Base-by-base conservation (phyloP, 1,140 invertebrate species). In the Maconellicoccus hirsutus region DNA sequence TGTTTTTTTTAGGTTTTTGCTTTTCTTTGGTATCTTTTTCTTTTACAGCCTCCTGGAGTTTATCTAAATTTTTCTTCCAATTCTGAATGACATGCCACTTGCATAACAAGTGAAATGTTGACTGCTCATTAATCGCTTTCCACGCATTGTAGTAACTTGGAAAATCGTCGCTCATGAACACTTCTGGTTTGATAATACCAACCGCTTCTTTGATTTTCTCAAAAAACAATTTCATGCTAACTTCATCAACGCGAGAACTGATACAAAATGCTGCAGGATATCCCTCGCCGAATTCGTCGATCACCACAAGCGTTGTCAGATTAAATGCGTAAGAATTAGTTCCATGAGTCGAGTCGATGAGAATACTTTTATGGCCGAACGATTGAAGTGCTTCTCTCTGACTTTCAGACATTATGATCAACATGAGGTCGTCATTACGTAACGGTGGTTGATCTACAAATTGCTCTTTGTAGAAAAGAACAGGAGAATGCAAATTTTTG, bases 251-350 rank as follows among this genome's bases (percentile, higher is more conserved):
- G 0, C 69, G 69, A 14, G 21, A 0, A 7, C 16, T 26, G 1
- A 71, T 69, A 59, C 42, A 71, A 26, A 52, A 71, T 3, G 42
- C 42, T 19, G 39, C 42, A 6, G 42, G 70, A 10, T 25, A 71
- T 25, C 39, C 42, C 25, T 69, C 27, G 0, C 71, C 59, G 25
- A 69, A 72, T 70, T 73, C 71, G 66, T 73, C 71, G 19, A 72
- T 25, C n/a, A 74, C 71, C 2, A 71, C 10, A 12, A 75, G 22
- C 0, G 39, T 71, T 0, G 66, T 70, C 29, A 75, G 25, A 26
- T 73, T 2, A 69, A 70, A 73, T 14, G 27, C 70, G 52, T 74
- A 73, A 21, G 27, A 29, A 23, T 21, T 70, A 8, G 38, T 70
- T 16, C 38, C 22, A 16, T 70, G 70, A 22, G 70, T 70, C 22